A percentile compares a stretch with the other conserved stretches of the same genome.
Conservation (phyloP, 2,888 invertebrate species). For the Calameuta pallipes region DNA sequence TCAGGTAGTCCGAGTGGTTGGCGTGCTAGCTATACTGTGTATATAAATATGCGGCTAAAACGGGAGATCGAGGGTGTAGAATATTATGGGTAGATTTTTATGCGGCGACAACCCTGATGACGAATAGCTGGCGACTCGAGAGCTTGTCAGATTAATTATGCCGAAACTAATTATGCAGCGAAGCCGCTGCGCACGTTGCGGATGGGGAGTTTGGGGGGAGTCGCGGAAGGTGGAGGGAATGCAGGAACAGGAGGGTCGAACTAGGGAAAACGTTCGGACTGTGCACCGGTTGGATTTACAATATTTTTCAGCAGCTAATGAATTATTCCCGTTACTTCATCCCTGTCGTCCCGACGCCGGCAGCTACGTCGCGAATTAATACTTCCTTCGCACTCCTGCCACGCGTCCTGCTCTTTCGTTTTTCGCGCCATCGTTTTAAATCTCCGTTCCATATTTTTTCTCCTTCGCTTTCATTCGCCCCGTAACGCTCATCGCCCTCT, state of each 20-base stretch:
- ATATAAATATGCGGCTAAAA: too few species aligned
- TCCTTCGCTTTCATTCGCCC: constrained; percentile 5
- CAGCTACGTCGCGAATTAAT: neutral
- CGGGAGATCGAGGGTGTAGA: too few species aligned
- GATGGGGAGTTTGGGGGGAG: neutral
- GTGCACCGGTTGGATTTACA: neutral
- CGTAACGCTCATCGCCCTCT: neutral
- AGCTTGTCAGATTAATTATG: constrained; percentile 22
- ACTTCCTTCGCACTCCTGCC: neutral
- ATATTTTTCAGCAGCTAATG: neutral
- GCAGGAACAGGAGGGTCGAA: neutral
- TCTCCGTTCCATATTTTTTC: neutral
- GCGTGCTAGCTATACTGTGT: neutral
- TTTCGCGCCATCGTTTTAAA: neutral
- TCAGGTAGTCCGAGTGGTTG: neutral
- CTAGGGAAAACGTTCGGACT: neutral
- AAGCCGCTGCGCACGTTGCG: neutral
- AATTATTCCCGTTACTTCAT: neutral
- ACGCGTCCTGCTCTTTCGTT: neutral
- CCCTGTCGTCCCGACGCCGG: neutral
- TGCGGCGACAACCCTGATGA: neutral
- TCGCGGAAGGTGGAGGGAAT: neutral
- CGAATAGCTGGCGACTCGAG: neutral
- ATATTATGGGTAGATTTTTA: neutral
- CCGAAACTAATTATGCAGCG: constrained; percentile 27